Evolutionary conservation across 30 jellyfish, hydroid and myxozoan species (phyloP), one percentile per base, ranked within the genome.

Genomic region (Turritopsis rubra): DNA sequence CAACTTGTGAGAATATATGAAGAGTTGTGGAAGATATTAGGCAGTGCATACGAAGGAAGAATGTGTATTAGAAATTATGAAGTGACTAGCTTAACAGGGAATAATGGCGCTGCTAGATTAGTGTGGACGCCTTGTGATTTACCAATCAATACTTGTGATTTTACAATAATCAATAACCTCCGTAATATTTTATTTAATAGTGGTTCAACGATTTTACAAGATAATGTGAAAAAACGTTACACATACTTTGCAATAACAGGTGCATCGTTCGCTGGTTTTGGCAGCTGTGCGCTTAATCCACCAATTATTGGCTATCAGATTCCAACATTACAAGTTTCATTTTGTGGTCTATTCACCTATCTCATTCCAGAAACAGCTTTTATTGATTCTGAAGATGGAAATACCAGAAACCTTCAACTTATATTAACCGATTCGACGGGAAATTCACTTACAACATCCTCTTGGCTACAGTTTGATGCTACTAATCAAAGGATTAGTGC

Each of bases 81-180:
- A 18, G 81, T 88, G 9, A 29, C 80, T 4, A 21, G 52, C 7
- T 52, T 23, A 22, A 71, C 79, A 18, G 91, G 75, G 0, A 65
- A 72, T 19, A 29, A 82, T 1, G 54, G 65, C 16, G 52, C 54
- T 13, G 94, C 94, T 1, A 75, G 52, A 28, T 79, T 81, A 21
- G 87, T 88, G 22, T 85, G 94, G 96, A 92, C 90, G 22, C 98
- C 91, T 1, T 88, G 96, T 79, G 80, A 66, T 75, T 27, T 85
- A 79, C 84, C 79, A 17, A 60, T 1, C 20, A 52, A 54, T 16
- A 20, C 52, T 8, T 92, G 98, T 88, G 86, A 88, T 66, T 54
- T 60, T 8, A 65, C 75, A 30, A n/a, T 84, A 18, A 75, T 88
- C 52, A 75, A 76, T 24, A 20, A 28, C 22, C 54, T 92, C 53